Percentiles rank a stretch among this genome's conserved stretches.
Evolutionary conservation across 2,113 vertebrate genomes (phyloP).

Genomic region (Dipodomys stephensi): DNA sequence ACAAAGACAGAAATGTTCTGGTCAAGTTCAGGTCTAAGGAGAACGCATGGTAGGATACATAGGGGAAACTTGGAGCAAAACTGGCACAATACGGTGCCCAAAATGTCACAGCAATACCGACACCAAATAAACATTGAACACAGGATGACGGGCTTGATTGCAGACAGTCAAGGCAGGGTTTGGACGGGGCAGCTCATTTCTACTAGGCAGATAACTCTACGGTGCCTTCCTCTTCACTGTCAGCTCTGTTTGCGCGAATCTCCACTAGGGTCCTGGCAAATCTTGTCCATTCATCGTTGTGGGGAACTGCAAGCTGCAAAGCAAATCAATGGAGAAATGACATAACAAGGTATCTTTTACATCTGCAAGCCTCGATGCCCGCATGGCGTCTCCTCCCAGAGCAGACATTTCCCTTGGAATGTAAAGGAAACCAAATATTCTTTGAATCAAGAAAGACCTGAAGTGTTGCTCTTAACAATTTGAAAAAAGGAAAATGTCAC

Average conservation of each 20-base stretch:
- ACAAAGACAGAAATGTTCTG: conserved; percentile 83
- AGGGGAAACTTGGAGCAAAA: conserved; percentile 68
- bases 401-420: background rate
- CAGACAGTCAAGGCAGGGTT: background rate
- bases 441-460: background rate
- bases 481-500: background rate
- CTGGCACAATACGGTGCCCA: conserved; percentile 77
- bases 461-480: background rate
- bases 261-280: conserved; percentile 96
- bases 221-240: conserved; percentile 94
- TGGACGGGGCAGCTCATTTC: background rate
- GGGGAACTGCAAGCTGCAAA: conserved; percentile 93
- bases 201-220: conserved; percentile 92
- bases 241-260: conserved; percentile 95
- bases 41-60: conserved; percentile 73
- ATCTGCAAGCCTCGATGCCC: background rate
- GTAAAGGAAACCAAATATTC: background rate
- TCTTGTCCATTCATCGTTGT: conserved; percentile 95
- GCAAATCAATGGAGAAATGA: conserved; percentile 24
- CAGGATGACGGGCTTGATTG: background rate
- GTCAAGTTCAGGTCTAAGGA: conserved; percentile 74
- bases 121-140: conserved; percentile 70
- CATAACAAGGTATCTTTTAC: background rate
- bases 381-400: background rate
- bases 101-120: conserved; percentile 78